phyloP scores from a whole-genome alignment of 2,888 invertebrate genomes.

The Nebria salina region DNA sequence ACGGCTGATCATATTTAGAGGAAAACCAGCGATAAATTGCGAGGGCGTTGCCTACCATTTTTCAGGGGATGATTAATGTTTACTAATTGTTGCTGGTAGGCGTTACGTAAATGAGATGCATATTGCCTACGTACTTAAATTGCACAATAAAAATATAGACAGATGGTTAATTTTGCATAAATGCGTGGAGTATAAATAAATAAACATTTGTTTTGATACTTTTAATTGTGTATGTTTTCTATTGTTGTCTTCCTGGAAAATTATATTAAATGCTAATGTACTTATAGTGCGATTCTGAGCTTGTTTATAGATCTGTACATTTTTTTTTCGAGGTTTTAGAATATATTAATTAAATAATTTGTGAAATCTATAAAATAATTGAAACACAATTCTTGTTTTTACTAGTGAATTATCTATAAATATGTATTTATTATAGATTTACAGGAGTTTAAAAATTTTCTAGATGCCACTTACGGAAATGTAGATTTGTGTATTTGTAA shows the following conservation, averaged over 20 bases:
- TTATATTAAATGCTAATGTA: not conserved
- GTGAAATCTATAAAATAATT: too few species aligned
- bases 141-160: not conserved
- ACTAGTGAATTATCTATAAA: too few species aligned
- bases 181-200: not conserved
- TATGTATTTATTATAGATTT: too few species aligned
- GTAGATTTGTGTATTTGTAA: too few species aligned
- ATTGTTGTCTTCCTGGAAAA: slow-evolving; percentile 1
- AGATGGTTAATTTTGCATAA: not conserved
- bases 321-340: too few species aligned
- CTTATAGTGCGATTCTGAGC: too few species aligned
- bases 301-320: too few species aligned
- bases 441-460: too few species aligned
- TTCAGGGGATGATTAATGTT: not conserved
- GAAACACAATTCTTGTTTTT: too few species aligned
- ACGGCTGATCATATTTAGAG: not conserved
- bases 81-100: not conserved
- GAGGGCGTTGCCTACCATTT: not conserved
- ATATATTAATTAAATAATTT: too few species aligned
- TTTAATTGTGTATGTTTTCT: not conserved
- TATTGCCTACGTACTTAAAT: not conserved
- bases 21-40: not conserved
- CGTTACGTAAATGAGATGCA: not conserved
- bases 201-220: not conserved
- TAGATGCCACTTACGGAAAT: too few species aligned